Evolutionary conservation across 2,888 invertebrate genomes (phyloP), one percentile per base, ranked within the genome.

Genomic region (Galerucella nymphaeae): DNA sequence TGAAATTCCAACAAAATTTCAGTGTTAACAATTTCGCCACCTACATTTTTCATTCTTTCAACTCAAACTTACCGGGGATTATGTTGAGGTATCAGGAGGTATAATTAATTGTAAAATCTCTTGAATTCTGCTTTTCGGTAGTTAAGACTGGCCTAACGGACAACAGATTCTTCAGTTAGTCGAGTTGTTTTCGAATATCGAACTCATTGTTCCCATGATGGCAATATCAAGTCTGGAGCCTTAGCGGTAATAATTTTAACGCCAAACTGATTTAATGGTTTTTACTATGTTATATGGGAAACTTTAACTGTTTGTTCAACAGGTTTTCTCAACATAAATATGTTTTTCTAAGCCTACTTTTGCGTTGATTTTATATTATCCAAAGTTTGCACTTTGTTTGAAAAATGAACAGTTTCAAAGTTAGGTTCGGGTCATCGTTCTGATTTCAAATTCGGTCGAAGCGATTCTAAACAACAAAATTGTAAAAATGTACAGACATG

Each of bases 191-290:
- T 57, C 23, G 57, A 23, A 23, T 13, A 57, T 48, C 48, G 48
- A 10, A 23, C 57, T 57, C 57, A 57, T 57, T 57, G 14, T 57
- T 57, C 57, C 57, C 57, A 57, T 14, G 57, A 57, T 14, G 57
- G 20, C 57, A 57, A 57, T 57, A 57, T 23, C 57, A 20, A 23
- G 57, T 6, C 57, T 57, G 57, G 23, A 57, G 57, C 23, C 57
- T 57, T 10, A 57, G 23, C 57, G 13, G 57, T 14, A 20, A 57
- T 57, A 57, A 57, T 57, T 57, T 20, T 13, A 57, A 57, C 57
- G 57, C 14, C 14, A 2, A 23, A 57, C 13, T 20, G 57, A 57
- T 57, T 55, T 55, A 55, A 16, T 18, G n/a, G 55, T 55, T 55
- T 55, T 55, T 55, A 55, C 20, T 55, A 55, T 30, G 3, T 30